phyloP scores from a whole-genome alignment of 2,888 invertebrate species.

The Cosmopolites sordidus region DNA sequence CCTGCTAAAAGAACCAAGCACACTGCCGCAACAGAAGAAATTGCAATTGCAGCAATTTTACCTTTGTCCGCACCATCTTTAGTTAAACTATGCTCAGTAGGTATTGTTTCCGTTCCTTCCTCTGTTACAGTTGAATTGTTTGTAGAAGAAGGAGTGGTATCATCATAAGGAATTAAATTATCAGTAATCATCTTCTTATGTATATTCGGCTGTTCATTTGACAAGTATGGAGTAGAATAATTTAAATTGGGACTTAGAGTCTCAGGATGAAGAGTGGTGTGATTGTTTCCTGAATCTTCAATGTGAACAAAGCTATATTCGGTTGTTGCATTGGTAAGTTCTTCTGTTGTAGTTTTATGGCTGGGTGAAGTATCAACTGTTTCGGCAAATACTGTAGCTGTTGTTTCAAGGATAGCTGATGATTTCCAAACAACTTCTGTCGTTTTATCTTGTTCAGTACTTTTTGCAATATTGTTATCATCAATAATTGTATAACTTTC shows the following conservation, averaged over 20 bases:
- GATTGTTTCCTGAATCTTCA: constrained; percentile 35
- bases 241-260: constrained; percentile 42
- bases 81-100: constrained; percentile 42
- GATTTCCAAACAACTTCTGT: neutral
- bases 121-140: constrained; percentile 33
- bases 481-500: neutral
- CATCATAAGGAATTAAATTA: neutral
- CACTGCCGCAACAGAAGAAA: constrained; percentile 75
- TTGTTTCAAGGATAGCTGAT: neutral
- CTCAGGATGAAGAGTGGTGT: constrained; percentile 39
- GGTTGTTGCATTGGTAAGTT: constrained; percentile 7
- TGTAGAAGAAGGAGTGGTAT: neutral
- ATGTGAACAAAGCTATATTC: constrained; percentile 31
- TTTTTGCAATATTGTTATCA: constrained; percentile 9
- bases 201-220: constrained; percentile 4
- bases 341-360: no score
- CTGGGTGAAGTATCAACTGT: neutral
- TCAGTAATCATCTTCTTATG: constrained; percentile 1
- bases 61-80: constrained; percentile 53
- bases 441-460: neutral
- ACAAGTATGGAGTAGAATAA: constrained; percentile 27
- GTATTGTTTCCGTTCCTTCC: constrained; percentile 44
- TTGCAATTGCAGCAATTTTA: constrained; percentile 75
- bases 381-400: neutral
- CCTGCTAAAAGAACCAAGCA: constrained; percentile 73